Evolutionary conservation across 1,140 invertebrate genomes (phyloP), one percentile per base, ranked within the genome.

Genomic region (Sinella curviseta): DNA sequence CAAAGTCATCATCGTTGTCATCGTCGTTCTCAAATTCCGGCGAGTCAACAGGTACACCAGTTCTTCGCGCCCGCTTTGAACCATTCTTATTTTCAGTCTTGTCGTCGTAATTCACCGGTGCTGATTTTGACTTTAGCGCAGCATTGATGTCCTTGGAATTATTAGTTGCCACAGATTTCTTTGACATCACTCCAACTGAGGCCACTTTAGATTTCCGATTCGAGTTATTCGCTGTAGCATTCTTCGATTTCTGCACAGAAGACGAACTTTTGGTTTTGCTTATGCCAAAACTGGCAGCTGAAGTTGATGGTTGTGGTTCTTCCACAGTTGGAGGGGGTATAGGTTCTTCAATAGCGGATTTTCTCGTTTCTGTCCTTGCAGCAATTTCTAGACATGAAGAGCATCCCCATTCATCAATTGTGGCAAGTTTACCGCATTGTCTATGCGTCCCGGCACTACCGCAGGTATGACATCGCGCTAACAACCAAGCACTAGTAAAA

Each of bases 361-460:
- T n/a, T n/a, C n/a, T n/a, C n/a, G n/a, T n/a, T n/a, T 16, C 16
- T 17, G 57, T 16, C 73, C 77, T 76, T 26, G 20, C 24, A 33
- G 78, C 80, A 30, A 81, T 54, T 31, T 74, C 70, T 0, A 77
- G 3, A 30, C 82, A 83, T 1, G 31, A 1, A 36, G 35, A 28
- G 70, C 82, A 83, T 20, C 77, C 74, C 82, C 82, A 83, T 33
- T 75, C 26, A 0, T 65, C 79, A 20, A 80, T 57, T 81, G 86
- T 82, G 86, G 87, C 2, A 87, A 82, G n/a, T 84, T 77, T 28
- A 86, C 87, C 83, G 84, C 90, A 91, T 16, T 83, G 85, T 74
- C 87, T 85, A 82, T 91, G 90, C 35, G 88, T 88, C 33, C 90
- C 90, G 84, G 89, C 87, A 0, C 90, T 90, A 24, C 90, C 90